Evolutionary conservation across 2,797 vertebrate species (phyloP).

Genomic region (Microtus californicus): DNA sequence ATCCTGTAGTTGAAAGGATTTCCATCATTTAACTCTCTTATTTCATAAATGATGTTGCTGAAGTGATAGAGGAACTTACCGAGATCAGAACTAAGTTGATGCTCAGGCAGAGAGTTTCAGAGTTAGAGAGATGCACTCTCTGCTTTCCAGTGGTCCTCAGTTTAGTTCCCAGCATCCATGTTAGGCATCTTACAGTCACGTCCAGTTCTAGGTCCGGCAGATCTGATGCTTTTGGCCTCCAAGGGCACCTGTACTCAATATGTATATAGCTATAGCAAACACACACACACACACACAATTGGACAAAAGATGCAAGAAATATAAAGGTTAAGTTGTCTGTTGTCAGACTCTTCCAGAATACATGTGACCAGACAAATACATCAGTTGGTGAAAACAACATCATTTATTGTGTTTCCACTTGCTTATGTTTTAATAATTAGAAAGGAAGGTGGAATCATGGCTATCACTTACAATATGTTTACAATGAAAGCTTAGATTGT

Average conservation of each 20-base stretch:
- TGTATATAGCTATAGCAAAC: background rate
- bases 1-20: background rate
- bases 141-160: background rate
- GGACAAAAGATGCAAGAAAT: background rate
- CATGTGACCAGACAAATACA: slow-evolving; percentile 2
- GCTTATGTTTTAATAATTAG: slow-evolving; percentile 3
- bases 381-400: background rate
- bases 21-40: slow-evolving; percentile 3
- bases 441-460: slow-evolving; percentile 2
- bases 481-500: slow-evolving; percentile 37
- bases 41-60: background rate
- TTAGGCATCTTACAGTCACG: background rate
- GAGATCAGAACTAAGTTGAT: background rate
- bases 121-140: background rate
- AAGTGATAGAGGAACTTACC: background rate
- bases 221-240: background rate
- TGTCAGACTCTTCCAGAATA: background rate
- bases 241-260: background rate
- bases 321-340: background rate
- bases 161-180: background rate
- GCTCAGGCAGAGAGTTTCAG: background rate
- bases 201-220: too few relatives aligned
- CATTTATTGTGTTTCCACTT: slow-evolving; percentile 5
- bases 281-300: background rate
- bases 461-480: slow-evolving; percentile 28